Conservation (phyloP, 2,888 invertebrate genomes). For the Diogma glabrata region DNA sequence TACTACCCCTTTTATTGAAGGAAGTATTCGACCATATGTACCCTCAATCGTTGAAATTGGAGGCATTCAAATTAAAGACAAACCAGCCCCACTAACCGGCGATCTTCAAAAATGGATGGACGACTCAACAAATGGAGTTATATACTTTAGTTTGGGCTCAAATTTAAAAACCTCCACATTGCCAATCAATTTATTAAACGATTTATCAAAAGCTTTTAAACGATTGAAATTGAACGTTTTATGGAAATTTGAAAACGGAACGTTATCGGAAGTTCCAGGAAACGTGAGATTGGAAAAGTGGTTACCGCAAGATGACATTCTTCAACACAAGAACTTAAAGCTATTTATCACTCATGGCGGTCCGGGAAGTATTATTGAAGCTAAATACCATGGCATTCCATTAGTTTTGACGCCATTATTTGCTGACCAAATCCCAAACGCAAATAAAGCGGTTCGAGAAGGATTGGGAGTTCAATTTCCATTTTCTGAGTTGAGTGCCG, state of each 20-base stretch:
- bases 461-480: background rate
- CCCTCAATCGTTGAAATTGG: slow-evolving; percentile 3
- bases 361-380: slow-evolving; percentile 49
- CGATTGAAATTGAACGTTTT: slow-evolving; percentile 27
- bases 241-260: slow-evolving; percentile 26
- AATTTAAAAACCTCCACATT: slow-evolving; percentile 29
- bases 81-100: background rate
- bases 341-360: slow-evolving; percentile 39
- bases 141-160: slow-evolving; percentile 38
- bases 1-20: slow-evolving; percentile 32
- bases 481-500: background rate
- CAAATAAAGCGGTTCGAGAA: background rate
- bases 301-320: slow-evolving; percentile 53
- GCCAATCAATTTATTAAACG: slow-evolving; percentile 18
- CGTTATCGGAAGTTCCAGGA: slow-evolving; percentile 28
- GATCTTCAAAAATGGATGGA: slow-evolving; percentile 32
- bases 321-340: slow-evolving; percentile 47
- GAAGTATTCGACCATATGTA: background rate
- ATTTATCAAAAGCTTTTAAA: slow-evolving; percentile 24
- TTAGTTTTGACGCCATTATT: background rate
- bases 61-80: slow-evolving; percentile 11
- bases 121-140: slow-evolving; percentile 29
- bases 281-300: slow-evolving; percentile 37
- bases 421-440: slow-evolving; percentile 1
- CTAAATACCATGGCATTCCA: background rate